Conservation (phyloP, 2,113 vertebrate species). For the Falco punctatus region DNA sequence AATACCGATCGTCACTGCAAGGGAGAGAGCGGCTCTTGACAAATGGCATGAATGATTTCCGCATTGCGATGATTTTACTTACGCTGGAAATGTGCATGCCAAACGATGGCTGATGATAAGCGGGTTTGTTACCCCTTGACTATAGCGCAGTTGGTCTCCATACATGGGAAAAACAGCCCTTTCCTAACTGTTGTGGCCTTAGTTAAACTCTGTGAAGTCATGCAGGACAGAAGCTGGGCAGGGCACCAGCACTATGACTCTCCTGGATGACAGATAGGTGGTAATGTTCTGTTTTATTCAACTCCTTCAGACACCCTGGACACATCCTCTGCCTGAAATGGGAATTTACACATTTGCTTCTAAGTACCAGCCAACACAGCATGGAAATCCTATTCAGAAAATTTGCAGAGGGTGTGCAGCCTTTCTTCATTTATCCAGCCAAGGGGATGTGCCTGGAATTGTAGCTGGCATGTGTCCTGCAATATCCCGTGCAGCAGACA, state of each 20-base stretch:
- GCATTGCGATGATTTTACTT: neutral
- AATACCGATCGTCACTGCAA: neutral
- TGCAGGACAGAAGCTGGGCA: neutral
- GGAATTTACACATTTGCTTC: neutral
- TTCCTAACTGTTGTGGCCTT: neutral
- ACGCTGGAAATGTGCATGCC: neutral
- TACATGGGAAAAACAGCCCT: neutral
- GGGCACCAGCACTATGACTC: neutral
- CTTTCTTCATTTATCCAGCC: neutral
- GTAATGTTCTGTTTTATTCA: neutral
- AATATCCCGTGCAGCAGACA: neutral
- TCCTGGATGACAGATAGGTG: neutral
- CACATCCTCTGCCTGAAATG: neutral
- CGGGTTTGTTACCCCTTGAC: neutral
- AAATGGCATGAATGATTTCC: neutral
- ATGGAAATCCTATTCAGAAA: neutral
- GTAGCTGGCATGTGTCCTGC: neutral
- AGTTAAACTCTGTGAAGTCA: neutral
- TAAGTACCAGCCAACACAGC: neutral
- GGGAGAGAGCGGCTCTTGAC: neutral
- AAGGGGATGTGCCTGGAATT: neutral
- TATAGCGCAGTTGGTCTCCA: neutral
- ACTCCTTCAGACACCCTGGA: neutral
- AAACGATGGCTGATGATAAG: neutral
- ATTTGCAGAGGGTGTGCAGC: neutral